A percentile compares a stretch with the other conserved stretches of the same genome.
Evolutionary conservation across 1,140 invertebrate species (phyloP).

Genomic region (Tribolium madens): DNA sequence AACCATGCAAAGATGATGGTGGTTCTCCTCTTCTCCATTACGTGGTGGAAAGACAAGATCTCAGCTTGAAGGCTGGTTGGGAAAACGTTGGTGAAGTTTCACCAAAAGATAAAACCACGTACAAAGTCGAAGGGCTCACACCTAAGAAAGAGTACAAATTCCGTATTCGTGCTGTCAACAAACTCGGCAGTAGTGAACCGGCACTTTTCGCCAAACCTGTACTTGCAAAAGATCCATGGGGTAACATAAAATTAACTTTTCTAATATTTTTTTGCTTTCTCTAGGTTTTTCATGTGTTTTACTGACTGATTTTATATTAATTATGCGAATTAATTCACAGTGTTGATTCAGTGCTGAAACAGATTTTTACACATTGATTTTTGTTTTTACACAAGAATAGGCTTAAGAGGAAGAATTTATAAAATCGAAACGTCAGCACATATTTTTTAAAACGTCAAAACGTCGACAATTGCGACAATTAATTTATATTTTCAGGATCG

Average conservation of each 20-base stretch:
- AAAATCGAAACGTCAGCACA: slow-evolving; percentile 40
- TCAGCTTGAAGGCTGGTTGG: slow-evolving; percentile 89
- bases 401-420: slow-evolving; percentile 29
- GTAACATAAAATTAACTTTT: slow-evolving; percentile 68
- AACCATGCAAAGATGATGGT: slow-evolving; percentile 93
- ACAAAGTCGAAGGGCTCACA: slow-evolving; percentile 88
- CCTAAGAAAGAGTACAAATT: slow-evolving; percentile 95
- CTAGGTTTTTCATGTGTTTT: slow-evolving; percentile 50
- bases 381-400: slow-evolving; percentile 36
- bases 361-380: slow-evolving; percentile 37
- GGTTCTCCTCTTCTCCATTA: slow-evolving; percentile 92
- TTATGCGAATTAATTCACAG: slow-evolving; percentile 35
- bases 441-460: slow-evolving; percentile 27
- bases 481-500: slow-evolving; percentile 13
- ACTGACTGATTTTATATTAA: slow-evolving; percentile 25
- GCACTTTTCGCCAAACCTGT: slow-evolving; percentile 87
- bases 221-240: slow-evolving; percentile 98
- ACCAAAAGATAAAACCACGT: slow-evolving; percentile 75
- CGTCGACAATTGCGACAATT: slow-evolving; percentile 29
- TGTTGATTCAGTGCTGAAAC: slow-evolving; percentile 33
- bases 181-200: slow-evolving; percentile 89
- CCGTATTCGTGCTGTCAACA: slow-evolving; percentile 94
- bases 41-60: slow-evolving; percentile 94
- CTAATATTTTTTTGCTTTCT: slow-evolving; percentile 31
- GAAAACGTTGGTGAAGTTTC: slow-evolving; percentile 83